Evolutionary conservation across 30 jellyfish, hydroid and myxozoan genomes (phyloP).

Genomic region (Turritopsis rubra): DNA sequence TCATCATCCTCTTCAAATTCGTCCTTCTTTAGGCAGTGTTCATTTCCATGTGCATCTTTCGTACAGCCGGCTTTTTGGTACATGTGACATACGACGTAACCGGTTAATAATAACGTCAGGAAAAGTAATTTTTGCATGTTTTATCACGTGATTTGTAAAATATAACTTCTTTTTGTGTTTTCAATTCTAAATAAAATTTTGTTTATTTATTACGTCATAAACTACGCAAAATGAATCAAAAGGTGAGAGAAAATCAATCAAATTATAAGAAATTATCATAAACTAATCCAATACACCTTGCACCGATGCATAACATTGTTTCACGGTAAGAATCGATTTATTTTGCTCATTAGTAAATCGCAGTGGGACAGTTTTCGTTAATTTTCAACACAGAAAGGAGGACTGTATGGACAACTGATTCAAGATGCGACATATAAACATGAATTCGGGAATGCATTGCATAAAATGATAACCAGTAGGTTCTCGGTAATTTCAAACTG

Average conservation of each 20-base stretch:
- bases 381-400: too few species aligned
- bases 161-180: not conserved
- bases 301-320: too few species aligned
- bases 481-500: too few species aligned
- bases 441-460: too few species aligned
- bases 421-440: too few species aligned
- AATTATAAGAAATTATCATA: too few species aligned
- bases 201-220: not conserved
- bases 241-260: not conserved
- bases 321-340: too few species aligned
- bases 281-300: too few species aligned
- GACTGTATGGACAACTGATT: too few species aligned
- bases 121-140: constrained; percentile 14
- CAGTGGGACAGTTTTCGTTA: too few species aligned
- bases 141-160: not conserved
- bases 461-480: too few species aligned
- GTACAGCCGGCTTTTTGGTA: constrained; percentile 54
- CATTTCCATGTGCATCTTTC: constrained; percentile 72
- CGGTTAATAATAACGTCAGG: not conserved
- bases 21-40: constrained; percentile 43
- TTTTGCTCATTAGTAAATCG: too few species aligned
- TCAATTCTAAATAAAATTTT: not conserved
- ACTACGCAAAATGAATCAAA: not conserved
- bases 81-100: constrained; percentile 16
- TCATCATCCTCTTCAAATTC: constrained; percentile 32